Evolutionary conservation across 2,113 vertebrate species (phyloP).

Genomic region (Elgaria multicarinata): DNA sequence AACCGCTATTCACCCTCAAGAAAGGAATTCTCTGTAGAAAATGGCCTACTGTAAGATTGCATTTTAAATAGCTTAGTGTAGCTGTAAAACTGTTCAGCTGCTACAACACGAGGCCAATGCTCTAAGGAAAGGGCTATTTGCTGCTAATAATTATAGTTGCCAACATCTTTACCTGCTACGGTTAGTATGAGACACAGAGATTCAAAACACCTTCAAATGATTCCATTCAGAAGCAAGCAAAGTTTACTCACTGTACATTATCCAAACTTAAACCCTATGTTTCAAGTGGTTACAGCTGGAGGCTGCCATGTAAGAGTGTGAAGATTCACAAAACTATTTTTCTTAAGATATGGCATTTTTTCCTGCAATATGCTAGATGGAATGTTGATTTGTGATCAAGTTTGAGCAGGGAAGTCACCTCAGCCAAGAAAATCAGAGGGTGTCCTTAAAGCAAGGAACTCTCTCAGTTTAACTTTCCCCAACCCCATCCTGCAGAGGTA

Average conservation of each 20-base stretch:
- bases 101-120: neutral
- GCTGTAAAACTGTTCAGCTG: neutral
- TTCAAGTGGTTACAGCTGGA: neutral
- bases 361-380: neutral
- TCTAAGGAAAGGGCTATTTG: neutral
- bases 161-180: neutral
- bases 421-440: neutral
- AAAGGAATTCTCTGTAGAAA: conserved; percentile 14
- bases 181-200: neutral
- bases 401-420: neutral
- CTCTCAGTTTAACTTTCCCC: neutral
- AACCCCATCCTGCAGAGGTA: neutral
- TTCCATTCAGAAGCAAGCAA: neutral
- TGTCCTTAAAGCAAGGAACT: neutral
- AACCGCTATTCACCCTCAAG: conserved; percentile 1
- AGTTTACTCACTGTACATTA: neutral
- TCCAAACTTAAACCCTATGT: neutral
- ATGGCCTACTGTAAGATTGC: conserved; percentile 14
- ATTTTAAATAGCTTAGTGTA: conserved; percentile 1
- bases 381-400: neutral
- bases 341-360: neutral
- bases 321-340: neutral
- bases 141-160: neutral
- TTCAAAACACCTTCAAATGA: neutral
- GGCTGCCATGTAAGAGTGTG: neutral